These are phyloP conservation scores for Oceanodroma tethys DNA, from an alignment of 2,113 vertebrate genomes.

Conservation along the genomic window DNA sequence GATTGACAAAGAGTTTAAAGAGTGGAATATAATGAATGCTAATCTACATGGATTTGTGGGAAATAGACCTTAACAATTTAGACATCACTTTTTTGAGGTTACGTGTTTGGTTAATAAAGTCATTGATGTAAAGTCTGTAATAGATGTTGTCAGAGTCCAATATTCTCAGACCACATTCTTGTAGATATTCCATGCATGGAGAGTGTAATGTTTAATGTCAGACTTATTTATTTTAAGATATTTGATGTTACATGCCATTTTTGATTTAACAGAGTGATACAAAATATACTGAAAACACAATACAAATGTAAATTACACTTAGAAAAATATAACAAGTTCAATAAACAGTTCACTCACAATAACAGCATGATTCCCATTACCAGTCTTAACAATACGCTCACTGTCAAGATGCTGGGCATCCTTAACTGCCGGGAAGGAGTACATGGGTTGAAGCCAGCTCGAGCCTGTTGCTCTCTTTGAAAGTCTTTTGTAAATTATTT, in stretches of 20 bases:
- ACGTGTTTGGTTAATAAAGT: not conserved
- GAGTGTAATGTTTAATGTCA: not conserved
- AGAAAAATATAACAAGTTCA: not conserved
- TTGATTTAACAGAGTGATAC: not conserved
- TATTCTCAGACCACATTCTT: not conserved
- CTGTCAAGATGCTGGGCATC: too few species aligned
- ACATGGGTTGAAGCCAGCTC: not conserved
- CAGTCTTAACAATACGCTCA: not conserved
- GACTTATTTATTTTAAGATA: not conserved
- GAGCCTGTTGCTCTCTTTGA: not conserved
- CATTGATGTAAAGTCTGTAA: not conserved
- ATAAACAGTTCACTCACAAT: not conserved
- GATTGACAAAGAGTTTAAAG: not conserved
- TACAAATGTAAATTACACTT: not conserved
- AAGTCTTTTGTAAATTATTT: not conserved
- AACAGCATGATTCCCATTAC: not conserved
- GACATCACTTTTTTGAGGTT: not conserved
- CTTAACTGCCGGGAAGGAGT: not conserved
- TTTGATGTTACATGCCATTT: not conserved
- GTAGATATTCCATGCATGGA: not conserved
- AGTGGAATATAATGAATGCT: not conserved
- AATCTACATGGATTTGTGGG: not conserved
- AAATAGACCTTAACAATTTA: not conserved
- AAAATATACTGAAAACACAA: not conserved
- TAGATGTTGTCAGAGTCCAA: not conserved